phyloP scores from a whole-genome alignment of 1,140 invertebrate species.

The Halictus rubicundus region DNA sequence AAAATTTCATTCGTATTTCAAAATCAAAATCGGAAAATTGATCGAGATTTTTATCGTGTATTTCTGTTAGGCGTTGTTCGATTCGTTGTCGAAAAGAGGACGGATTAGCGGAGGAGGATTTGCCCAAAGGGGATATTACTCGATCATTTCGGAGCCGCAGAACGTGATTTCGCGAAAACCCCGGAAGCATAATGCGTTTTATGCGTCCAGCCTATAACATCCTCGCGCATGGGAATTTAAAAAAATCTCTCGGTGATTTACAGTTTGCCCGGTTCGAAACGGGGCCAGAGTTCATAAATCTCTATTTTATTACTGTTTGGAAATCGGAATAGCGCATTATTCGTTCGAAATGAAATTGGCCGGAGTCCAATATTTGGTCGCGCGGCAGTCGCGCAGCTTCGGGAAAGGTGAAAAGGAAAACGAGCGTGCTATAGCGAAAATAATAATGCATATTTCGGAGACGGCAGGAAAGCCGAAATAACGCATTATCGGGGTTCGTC shows the following conservation, averaged over 20 bases:
- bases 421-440: background rate
- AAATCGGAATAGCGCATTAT: constrained; percentile 38
- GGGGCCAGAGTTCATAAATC: constrained; percentile 8
- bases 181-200: no score
- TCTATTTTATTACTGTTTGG: constrained; percentile 29
- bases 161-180: no score
- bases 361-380: constrained; percentile 13
- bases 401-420: background rate
- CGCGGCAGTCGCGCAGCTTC: no score
- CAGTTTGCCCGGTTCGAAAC: background rate
- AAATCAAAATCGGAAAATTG: no score
- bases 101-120: no score
- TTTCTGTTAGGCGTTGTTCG: no score
- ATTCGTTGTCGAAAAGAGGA: no score
- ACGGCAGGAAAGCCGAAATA: constrained; percentile 26
- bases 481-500: background rate
- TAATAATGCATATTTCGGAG: constrained; percentile 36
- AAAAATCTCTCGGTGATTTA: constrained; percentile 14
- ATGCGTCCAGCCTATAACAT: no score
- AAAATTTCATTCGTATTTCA: no score
- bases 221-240: background rate
- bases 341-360: constrained; percentile 48
- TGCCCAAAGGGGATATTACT: no score
- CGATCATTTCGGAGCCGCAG: no score
- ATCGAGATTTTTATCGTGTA: no score